Evolutionary conservation across 2,888 invertebrate species (phyloP).

Genomic region (Plebejus argus): DNA sequence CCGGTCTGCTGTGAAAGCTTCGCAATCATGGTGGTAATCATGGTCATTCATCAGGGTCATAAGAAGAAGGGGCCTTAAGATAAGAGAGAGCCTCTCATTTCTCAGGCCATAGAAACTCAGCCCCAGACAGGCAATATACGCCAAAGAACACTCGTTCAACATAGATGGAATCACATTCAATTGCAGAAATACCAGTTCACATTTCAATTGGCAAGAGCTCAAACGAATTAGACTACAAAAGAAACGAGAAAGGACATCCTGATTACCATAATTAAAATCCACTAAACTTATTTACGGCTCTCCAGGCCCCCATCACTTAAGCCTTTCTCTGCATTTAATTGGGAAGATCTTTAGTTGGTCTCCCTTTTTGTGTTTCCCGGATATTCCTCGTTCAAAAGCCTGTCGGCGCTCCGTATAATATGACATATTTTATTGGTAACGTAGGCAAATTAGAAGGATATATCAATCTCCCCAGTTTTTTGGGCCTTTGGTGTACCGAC

Average conservation of each 20-base stretch:
- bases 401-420: conserved; percentile 66
- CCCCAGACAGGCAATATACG: not conserved
- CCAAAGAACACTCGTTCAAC: not conserved
- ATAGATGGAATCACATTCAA: conserved; percentile 21
- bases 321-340: conserved; percentile 67
- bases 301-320: conserved; percentile 69
- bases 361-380: conserved; percentile 66
- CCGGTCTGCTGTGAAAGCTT: not conserved
- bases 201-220: conserved; percentile 45
- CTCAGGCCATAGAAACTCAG: not conserved
- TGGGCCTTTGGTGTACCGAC: conserved; percentile 53
- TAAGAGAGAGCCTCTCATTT: not conserved
- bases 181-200: conserved; percentile 41
- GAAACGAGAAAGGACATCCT: conserved; percentile 55
- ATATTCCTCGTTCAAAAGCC: conserved; percentile 67
- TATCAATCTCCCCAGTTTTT: conserved; percentile 69
- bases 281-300: conserved; percentile 59
- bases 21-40: not conserved
- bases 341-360: conserved; percentile 64
- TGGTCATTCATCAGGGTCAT: not conserved
- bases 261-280: conserved; percentile 59
- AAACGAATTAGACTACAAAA: conserved; percentile 54
- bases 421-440: conserved; percentile 75
- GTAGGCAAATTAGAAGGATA: conserved; percentile 78
- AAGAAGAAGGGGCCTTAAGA: not conserved